Percentiles rank a stretch among this genome's conserved stretches.
Evolutionary conservation across 2,888 invertebrate genomes (phyloP).

Genomic region (Mechanitis messenoides): DNA sequence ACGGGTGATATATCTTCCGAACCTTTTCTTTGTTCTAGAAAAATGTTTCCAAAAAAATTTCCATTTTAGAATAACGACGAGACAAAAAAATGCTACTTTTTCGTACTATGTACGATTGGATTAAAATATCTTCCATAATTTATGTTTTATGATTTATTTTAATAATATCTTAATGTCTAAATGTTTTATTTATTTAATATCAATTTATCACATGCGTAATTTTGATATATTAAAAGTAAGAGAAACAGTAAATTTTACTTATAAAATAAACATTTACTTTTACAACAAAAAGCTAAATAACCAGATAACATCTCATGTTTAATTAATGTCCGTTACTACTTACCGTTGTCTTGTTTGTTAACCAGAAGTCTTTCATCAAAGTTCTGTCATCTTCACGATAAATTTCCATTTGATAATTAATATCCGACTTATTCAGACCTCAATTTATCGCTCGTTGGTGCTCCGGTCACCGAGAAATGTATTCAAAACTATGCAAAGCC

Average conservation of each 20-base stretch:
- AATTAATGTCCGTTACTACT: not conserved
- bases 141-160: too few relatives aligned
- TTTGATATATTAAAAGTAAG: too few relatives aligned
- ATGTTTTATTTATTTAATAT: too few relatives aligned
- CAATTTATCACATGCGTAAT: not conserved
- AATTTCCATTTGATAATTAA: slow-evolving; percentile 25
- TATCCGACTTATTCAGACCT: slow-evolving; percentile 18
- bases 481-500: slow-evolving; percentile 16
- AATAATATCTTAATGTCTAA: too few relatives aligned
- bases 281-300: not conserved
- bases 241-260: too few relatives aligned
- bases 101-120: not conserved
- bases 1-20: slow-evolving; percentile 3
- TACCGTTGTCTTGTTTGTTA: not conserved
- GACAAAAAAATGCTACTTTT: not conserved
- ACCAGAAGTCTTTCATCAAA: slow-evolving; percentile 15
- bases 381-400: slow-evolving; percentile 18
- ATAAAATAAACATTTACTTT: too few relatives aligned
- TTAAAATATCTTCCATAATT: too few relatives aligned
- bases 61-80: slow-evolving; percentile 3
- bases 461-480: slow-evolving; percentile 10
- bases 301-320: not conserved
- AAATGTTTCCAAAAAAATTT: not conserved
- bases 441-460: slow-evolving; percentile 9
- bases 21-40: slow-evolving; percentile 5